A percentile compares a stretch with the other conserved stretches of the same genome.
Conservation (phyloP, 2,888 invertebrate genomes). For the Oligia latruncula region DNA sequence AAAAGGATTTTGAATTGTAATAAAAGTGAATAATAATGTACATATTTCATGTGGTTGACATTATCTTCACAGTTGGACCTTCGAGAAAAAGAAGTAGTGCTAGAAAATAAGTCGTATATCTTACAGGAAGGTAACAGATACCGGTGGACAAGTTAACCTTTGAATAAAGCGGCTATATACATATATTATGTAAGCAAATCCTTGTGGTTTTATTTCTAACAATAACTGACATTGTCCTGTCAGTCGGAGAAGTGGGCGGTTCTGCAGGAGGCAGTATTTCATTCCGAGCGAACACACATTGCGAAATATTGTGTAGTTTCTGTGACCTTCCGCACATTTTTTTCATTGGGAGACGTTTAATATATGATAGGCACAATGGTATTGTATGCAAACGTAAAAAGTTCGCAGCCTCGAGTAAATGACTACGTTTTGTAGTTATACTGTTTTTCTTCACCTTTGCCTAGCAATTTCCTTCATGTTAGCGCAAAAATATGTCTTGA, state of each 20-base stretch:
- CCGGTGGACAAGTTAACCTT: conserved; percentile 35
- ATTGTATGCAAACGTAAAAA: conserved; percentile 19
- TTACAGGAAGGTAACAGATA: conserved; percentile 30
- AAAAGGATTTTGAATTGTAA: conserved; percentile 7
- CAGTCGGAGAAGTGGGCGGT: conserved; percentile 78
- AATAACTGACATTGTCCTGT: conserved; percentile 80
- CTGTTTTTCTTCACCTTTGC: conserved; percentile 1
- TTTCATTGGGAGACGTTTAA: conserved; percentile 47
- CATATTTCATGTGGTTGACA: too few relatives aligned
- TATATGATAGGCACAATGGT: conserved; percentile 16
- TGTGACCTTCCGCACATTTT: conserved; percentile 59
- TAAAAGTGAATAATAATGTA: conserved; percentile 20
- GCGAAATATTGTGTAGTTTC: conserved; percentile 70
- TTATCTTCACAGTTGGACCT: conserved; percentile 3
- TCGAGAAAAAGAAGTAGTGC: conserved; percentile 1
- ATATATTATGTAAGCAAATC: conserved; percentile 68
- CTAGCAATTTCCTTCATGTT: not conserved
- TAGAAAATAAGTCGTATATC: conserved; percentile 30
- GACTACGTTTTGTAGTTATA: not conserved
- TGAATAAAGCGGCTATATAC: conserved; percentile 47
- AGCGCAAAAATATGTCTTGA: not conserved
- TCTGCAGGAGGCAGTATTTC: conserved; percentile 82
- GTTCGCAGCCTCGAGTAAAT: not conserved
- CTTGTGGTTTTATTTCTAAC: conserved; percentile 77
- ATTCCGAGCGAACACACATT: conserved; percentile 74